phyloP scores from a whole-genome alignment of 1,140 invertebrate genomes.

The Diploscapter pachys region DNA sequence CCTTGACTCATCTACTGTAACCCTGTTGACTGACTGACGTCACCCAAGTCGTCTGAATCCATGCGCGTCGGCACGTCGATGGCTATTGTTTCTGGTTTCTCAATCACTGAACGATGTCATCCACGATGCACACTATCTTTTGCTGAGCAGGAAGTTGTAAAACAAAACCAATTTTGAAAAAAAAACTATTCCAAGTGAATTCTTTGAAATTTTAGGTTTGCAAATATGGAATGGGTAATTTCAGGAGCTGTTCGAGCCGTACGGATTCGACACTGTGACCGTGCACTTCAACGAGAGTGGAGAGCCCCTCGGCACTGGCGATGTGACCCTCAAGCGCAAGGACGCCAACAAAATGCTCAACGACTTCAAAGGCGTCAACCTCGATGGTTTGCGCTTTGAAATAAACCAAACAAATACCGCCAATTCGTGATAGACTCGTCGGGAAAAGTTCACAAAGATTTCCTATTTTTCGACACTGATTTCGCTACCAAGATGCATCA shows the following conservation, averaged over 20 bases:
- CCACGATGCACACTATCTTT: neutral
- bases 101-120: neutral
- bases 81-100: conserved; percentile 6
- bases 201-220: too few species aligned
- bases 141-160: neutral
- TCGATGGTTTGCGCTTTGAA: conserved; percentile 12
- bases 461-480: neutral
- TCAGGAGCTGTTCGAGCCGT: conserved; percentile 20
- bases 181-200: too few species aligned
- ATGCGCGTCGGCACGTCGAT: neutral
- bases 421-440: too few species aligned
- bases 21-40: neutral
- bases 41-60: neutral
- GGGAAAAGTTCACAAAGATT: neutral
- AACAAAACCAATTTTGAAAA: neutral
- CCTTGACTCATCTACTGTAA: neutral
- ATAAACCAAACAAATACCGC: neutral
- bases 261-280: conserved; percentile 6
- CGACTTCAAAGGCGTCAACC: conserved; percentile 21
- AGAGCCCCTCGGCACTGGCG: conserved; percentile 16
- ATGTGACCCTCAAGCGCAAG: conserved; percentile 5
- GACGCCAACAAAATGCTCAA: conserved; percentile 14
- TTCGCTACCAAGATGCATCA: too few species aligned
- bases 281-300: conserved; percentile 28
- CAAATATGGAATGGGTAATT: neutral